Base-by-base conservation (phyloP, 1,140 invertebrate species). In the Trichoplusia ni region DNA sequence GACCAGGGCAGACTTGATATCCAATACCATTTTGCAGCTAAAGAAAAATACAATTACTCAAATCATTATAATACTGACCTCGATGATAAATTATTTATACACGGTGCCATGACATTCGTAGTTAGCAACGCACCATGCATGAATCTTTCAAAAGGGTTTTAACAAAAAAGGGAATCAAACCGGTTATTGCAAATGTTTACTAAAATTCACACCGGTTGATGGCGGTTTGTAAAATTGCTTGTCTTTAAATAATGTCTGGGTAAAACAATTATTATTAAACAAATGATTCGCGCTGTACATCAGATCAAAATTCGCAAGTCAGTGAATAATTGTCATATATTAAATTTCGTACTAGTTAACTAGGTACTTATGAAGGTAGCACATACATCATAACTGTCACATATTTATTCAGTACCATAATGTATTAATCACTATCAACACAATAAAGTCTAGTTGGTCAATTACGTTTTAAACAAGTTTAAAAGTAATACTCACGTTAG, bases 1-100 rank as follows among this genome's bases (percentile, higher is more conserved):
- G 64, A 99, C 96, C 18, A 99, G 90, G 35, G 99, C 97, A 44
- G 92, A 92, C 67, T 92, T 92, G 49, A 94, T 93, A 51, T 93
- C 90, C 64, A 94, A 46, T 37, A 65, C 78, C 91, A 84, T 87
- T 35, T 49, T 79, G 21, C 2, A 40, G n/a, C 35, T 40, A 21
- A 53, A 53, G 4, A 0, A 29, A 14, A 14, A 16, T 49, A 29
- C 23, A 14, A 5, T 16, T n/a, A n/a, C n/a, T 1, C 21, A 14
- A 51, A 31, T 18, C 11, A 11, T 21, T 4, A 8, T 19, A 11
- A 44, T 23, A 9, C 16, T 13, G 11, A 4, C 33, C 14, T 9
- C 9, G 4, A 7, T 9, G 11, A 2, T 13, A 4, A 37, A 4
- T 13, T 37, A n/a, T 37, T 13, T 37, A 13, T 37, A 37, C 14